Evolutionary conservation across 2,888 invertebrate species (phyloP).

Genomic region (Himalopsyche anomala): DNA sequence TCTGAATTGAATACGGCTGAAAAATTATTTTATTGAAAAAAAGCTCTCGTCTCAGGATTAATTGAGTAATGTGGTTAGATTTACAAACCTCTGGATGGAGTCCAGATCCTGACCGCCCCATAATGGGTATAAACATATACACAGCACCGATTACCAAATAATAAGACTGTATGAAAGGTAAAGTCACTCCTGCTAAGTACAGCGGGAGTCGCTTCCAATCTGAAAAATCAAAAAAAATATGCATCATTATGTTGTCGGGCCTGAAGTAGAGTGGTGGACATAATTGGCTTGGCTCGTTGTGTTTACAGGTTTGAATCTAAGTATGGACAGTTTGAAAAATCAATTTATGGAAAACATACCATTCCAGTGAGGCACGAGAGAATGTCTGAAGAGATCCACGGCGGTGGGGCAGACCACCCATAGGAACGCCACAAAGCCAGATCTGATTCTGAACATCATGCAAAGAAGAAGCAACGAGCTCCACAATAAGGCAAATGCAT

Average conservation of each 20-base stretch:
- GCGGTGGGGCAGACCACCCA: conserved; percentile 80
- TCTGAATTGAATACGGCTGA: too few species aligned
- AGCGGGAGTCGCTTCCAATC: conserved; percentile 77
- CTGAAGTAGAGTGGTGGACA: neutral
- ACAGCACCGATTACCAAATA: conserved; percentile 84
- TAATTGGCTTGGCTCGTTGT: too few species aligned
- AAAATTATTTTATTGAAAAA: too few species aligned
- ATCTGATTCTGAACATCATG: conserved; percentile 78
- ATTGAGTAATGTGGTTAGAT: conserved; percentile 44
- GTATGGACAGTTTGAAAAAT: too few species aligned
- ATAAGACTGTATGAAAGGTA: conserved; percentile 82
- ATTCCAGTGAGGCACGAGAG: conserved; percentile 75
- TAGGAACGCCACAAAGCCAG: conserved; percentile 81
- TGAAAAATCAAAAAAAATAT: conserved; percentile 66
- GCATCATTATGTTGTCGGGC: conserved; percentile 13
- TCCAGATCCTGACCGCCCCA: conserved; percentile 85
- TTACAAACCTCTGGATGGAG: conserved; percentile 81
- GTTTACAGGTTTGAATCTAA: too few species aligned
- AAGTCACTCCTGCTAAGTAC: conserved; percentile 75
- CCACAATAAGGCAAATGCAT: conserved; percentile 78
- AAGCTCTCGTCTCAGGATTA: too few species aligned
- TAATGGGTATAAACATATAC: conserved; percentile 87
- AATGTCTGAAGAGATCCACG: conserved; percentile 76
- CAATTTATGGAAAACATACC: conserved; percentile 68
- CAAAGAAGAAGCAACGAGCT: conserved; percentile 76